phyloP scores from a whole-genome alignment of 2,888 invertebrate species.

The Bellardia pandia region DNA sequence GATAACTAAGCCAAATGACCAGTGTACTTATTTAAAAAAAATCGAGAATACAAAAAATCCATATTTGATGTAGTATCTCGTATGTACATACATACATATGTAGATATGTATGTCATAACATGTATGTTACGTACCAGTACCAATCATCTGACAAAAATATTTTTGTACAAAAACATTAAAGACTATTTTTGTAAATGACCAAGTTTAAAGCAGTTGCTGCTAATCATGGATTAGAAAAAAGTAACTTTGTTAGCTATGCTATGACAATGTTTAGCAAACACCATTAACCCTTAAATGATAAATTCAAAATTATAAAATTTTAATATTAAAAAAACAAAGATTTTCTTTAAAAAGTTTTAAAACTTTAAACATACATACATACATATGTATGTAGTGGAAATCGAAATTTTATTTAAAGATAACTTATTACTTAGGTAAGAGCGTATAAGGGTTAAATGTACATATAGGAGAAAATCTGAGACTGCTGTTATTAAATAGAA shows the following conservation, averaged over 20 bases:
- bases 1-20: constrained; percentile 56
- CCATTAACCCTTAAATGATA: background rate
- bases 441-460: background rate
- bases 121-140: too few species aligned
- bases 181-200: constrained; percentile 53
- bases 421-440: too few species aligned
- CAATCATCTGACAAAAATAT: constrained; percentile 1
- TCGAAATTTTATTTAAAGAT: too few species aligned
- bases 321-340: too few species aligned
- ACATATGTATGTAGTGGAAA: too few species aligned
- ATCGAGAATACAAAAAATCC: constrained; percentile 34
- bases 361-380: too few species aligned
- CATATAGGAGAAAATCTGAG: background rate
- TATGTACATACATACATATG: background rate
- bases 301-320: too few species aligned
- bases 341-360: too few species aligned
- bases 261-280: background rate
- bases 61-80: constrained; percentile 10
- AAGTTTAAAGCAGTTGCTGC: background rate
- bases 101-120: background rate
- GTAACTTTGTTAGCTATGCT: background rate
- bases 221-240: constrained; percentile 9
- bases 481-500: background rate
- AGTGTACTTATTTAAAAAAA: constrained; percentile 63
- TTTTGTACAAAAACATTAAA: constrained; percentile 16